Base-by-base conservation (phyloP, 2,797 vertebrate genomes). In the Eupleurogrammus muticus region DNA sequence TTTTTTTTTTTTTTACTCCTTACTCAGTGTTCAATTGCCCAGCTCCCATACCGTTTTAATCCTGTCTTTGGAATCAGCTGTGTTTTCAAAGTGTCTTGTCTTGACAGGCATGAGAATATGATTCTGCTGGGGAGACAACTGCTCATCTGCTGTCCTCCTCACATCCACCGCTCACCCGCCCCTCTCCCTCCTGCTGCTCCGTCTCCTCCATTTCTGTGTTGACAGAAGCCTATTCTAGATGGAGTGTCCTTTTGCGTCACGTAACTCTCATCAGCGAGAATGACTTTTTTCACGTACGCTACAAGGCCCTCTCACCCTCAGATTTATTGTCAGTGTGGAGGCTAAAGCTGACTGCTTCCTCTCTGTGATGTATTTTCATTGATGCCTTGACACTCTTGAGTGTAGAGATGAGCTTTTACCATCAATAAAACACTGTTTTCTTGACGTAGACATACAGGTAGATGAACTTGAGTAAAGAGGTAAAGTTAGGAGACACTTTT, bases 171-270 rank as follows among this genome's bases (percentile, higher is more conserved):
- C 79, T 84, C 78, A 67, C 73, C 73, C 63, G 60, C 63, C 70
- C 42, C 73, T 59, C 62, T 19, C 58, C 65, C 49, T 49, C 66
- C 65, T 60, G 50, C 79, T 14, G 42, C 80, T 86, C 61, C 62
- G 71, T 80, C 60, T 58, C 71, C 54, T 79, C 48, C 68, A 71
- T 77, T 82, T 78, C 84, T 64, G 77, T 77, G 83, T 81, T 87
- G 87, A 88, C 89, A 87, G 84, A 89, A 80, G 77, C 80, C 60
- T 59, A 66, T 91, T 91, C 90, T 83, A 93, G 92, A 93, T 90
- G 89, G 85, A 92, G 89, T 89, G 89, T 93, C 91, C 90, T 94
- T 92, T 85, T 86, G 87, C 87, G 78, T 92, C 92, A 93, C 89
- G 82, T 88, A 89, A 87, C 89, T 89, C 90, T 90, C 91, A 92